A percentile compares a stretch with the other conserved stretches of the same genome.
phyloP scores from a whole-genome alignment of 2,888 invertebrate genomes.

The Lissocephala sabroskyi region DNA sequence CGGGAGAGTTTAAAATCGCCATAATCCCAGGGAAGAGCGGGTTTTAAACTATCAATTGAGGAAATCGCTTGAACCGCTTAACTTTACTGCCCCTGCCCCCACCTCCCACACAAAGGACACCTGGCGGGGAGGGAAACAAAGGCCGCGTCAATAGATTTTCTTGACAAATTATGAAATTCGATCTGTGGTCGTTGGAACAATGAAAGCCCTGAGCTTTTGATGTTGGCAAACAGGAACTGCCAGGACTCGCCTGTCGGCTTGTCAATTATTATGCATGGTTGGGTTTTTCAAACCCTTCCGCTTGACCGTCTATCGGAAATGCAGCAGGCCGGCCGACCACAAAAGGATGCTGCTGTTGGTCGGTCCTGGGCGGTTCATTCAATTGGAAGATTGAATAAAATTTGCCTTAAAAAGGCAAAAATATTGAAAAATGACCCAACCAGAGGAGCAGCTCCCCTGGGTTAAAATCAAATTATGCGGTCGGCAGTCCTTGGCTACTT shows the following conservation, averaged over 20 bases:
- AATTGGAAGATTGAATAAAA: conserved; percentile 72
- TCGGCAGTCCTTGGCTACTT: conserved; percentile 40
- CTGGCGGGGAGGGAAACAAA: conserved; percentile 4
- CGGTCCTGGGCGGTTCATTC: conserved; percentile 40
- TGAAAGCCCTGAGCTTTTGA: conserved; percentile 20
- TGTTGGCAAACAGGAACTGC: neutral
- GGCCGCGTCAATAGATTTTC: conserved; percentile 17
- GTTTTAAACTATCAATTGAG: conserved; percentile 44
- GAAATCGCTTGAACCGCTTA: conserved; percentile 23
- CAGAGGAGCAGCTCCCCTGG: conserved; percentile 5
- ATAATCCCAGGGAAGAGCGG: conserved; percentile 28
- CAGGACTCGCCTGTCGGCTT: conserved; percentile 16
- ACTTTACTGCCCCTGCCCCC: neutral
- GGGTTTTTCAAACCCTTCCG: conserved; percentile 55
- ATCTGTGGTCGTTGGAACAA: conserved; percentile 10
- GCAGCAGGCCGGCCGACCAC: conserved; percentile 44
- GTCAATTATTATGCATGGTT: conserved; percentile 68
- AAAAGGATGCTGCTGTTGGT: conserved; percentile 8
- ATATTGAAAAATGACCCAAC: conserved; percentile 58
- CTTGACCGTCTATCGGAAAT: conserved; percentile 52
- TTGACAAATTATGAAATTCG: conserved; percentile 28
- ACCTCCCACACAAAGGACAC: too few relatives aligned
- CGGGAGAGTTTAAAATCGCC: conserved; percentile 15
- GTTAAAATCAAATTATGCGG: conserved; percentile 50
- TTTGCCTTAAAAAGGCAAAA: conserved; percentile 66